These are phyloP conservation scores for Podarcis raffonei DNA, from an alignment of 2,113 vertebrate genomes.

Conservation along the genomic window DNA sequence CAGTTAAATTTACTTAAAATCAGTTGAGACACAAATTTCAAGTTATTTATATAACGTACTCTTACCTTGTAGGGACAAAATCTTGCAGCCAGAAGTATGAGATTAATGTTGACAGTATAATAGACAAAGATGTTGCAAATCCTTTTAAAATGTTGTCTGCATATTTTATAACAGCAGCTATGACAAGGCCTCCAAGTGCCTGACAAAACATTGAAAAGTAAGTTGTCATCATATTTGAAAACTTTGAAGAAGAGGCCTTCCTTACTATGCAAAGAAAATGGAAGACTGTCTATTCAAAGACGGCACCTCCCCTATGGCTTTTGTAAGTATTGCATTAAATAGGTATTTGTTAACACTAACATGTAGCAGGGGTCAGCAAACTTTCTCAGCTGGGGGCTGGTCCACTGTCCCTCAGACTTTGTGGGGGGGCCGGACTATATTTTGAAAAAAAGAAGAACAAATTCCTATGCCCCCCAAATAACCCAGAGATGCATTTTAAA, in stretches of 20 bases:
- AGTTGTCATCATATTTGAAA: neutral
- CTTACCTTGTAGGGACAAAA: constrained; percentile 92
- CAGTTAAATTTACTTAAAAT: neutral
- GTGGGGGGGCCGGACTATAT: too few species aligned
- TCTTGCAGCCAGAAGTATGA: constrained; percentile 98
- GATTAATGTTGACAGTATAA: constrained; percentile 96
- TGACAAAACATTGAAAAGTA: constrained; percentile 66
- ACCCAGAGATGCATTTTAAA: too few species aligned
- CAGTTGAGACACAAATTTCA: constrained; percentile 1
- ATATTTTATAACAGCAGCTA: constrained; percentile 98
- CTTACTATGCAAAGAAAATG: neutral
- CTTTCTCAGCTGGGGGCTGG: too few species aligned
- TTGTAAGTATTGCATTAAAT: neutral
- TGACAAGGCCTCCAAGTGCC: constrained; percentile 95
- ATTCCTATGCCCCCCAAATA: too few species aligned
- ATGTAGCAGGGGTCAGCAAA: neutral
- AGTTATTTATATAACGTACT: constrained; percentile 14
- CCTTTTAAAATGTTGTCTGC: constrained; percentile 99
- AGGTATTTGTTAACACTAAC: neutral
- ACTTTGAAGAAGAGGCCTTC: neutral
- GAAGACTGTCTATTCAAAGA: neutral
- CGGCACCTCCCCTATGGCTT: neutral
- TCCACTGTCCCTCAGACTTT: too few species aligned
- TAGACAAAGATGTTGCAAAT: constrained; percentile 96
- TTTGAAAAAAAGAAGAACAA: too few species aligned